Conservation (phyloP, 1,140 invertebrate genomes). For the Odontomachus brunneus region DNA sequence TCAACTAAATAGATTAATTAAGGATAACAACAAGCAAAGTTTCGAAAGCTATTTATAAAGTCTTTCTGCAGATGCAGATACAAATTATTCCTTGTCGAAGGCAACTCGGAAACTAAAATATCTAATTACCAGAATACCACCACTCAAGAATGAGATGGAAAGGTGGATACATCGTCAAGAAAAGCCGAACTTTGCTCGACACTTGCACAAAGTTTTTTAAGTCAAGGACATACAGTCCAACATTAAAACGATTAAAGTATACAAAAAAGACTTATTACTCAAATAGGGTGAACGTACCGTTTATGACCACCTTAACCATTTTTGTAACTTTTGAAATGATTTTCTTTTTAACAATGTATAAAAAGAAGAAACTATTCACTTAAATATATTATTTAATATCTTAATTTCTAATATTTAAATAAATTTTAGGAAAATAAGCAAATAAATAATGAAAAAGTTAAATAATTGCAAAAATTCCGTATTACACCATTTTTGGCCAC, state of each 20-base stretch:
- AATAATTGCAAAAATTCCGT: constrained; percentile 16
- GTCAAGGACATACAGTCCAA: neutral
- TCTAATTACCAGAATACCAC: neutral
- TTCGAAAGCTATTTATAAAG: neutral
- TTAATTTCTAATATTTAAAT: neutral
- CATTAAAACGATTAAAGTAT: too few species aligned
- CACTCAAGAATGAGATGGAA: neutral
- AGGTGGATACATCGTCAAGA: neutral
- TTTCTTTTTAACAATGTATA: too few species aligned
- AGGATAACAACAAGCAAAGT: neutral
- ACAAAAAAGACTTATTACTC: too few species aligned
- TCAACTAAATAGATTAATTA: neutral
- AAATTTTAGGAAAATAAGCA: constrained; percentile 6
- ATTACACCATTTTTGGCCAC: constrained; percentile 19
- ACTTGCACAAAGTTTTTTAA: neutral
- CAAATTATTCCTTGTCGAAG: constrained; percentile 67
- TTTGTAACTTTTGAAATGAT: constrained; percentile 12
- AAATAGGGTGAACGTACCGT: too few species aligned
- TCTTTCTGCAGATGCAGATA: neutral
- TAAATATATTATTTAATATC: too few species aligned
- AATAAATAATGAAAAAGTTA: constrained; percentile 18
- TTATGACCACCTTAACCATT: constrained; percentile 23
- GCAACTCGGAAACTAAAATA: constrained; percentile 56
- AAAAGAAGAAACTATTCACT: too few species aligned
- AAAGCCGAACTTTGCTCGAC: neutral